phyloP scores from a whole-genome alignment of 53 echinoderm and acorn worm genomes.

The Echinarachnius parma region DNA sequence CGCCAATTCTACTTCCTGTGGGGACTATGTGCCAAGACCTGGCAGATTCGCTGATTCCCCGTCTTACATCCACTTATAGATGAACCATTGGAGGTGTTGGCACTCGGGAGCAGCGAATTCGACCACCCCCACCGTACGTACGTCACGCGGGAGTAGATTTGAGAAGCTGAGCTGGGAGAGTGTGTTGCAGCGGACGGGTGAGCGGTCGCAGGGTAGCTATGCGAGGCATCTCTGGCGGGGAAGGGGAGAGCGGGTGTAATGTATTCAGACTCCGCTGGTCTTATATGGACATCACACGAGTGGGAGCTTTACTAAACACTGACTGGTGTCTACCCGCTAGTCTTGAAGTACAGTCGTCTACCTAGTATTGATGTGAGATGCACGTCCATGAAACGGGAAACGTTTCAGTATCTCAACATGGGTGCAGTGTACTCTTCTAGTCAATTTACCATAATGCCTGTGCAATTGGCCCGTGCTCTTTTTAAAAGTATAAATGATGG shows the following conservation, averaged over 20 bases:
- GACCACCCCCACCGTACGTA: conserved; percentile 29
- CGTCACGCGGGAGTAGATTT: conserved; percentile 26
- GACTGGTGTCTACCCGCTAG: no score
- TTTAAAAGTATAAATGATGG: no score
- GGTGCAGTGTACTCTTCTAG: no score
- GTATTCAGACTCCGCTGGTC: conserved; percentile 47
- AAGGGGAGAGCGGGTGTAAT: conserved; percentile 29
- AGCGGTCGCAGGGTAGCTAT: conserved; percentile 35
- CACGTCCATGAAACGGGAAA: no score
- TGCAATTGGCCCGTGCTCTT: no score
- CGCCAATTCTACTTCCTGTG: conserved; percentile 8
- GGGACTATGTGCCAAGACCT: conserved; percentile 1
- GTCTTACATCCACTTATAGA: neutral
- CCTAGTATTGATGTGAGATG: no score
- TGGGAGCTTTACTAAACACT: conserved; percentile 16
- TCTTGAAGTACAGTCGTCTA: no score
- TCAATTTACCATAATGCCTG: no score
- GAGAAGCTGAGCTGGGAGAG: neutral
- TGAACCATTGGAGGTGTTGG: neutral
- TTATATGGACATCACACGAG: conserved; percentile 50
- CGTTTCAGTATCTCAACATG: no score
- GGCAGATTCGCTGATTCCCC: conserved; percentile 24
- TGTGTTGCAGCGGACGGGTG: neutral
- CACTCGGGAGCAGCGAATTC: conserved; percentile 27
- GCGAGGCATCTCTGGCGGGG: conserved; percentile 44